phyloP scores from a whole-genome alignment of 2,113 vertebrate genomes.

The Thamnaconus septentrionalis region DNA sequence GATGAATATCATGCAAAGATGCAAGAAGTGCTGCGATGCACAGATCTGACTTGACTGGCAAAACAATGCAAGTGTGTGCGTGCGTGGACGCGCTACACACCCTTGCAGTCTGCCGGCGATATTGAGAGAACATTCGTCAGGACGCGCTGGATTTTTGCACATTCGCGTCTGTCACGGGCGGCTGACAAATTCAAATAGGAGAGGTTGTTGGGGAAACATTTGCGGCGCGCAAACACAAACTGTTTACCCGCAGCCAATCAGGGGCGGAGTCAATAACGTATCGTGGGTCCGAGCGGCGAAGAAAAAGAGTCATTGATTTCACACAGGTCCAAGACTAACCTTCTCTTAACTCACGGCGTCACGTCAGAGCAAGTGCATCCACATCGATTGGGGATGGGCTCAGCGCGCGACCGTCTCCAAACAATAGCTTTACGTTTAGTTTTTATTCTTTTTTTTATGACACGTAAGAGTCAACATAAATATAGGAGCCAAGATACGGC shows the following conservation, averaged over 20 bases:
- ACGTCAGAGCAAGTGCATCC: neutral
- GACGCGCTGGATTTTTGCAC: constrained; percentile 11
- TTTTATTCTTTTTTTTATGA: neutral
- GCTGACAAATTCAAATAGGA: no score
- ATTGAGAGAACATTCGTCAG: constrained; percentile 24
- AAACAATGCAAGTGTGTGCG: constrained; percentile 21
- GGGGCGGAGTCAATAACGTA: constrained; percentile 1
- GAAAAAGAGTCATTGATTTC: constrained; percentile 24
- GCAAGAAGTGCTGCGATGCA: constrained; percentile 6
- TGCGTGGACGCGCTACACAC: no score
- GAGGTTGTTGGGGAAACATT: neutral
- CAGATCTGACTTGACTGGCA: constrained; percentile 24
- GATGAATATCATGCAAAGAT: constrained; percentile 35
- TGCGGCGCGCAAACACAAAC: constrained; percentile 2
- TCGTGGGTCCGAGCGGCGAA: constrained; percentile 17
- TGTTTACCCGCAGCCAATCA: neutral
- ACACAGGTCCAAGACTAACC: constrained; percentile 3
- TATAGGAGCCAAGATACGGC: neutral
- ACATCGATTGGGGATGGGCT: constrained; percentile 15
- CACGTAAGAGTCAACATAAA: constrained; percentile 14
- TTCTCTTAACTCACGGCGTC: neutral
- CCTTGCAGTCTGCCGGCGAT: constrained; percentile 31
- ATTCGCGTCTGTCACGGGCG: neutral
- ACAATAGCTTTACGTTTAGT: constrained; percentile 13
- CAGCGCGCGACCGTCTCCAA: neutral